Evolutionary conservation across 2,888 invertebrate species (phyloP).

Genomic region (Dorcus hopei): DNA sequence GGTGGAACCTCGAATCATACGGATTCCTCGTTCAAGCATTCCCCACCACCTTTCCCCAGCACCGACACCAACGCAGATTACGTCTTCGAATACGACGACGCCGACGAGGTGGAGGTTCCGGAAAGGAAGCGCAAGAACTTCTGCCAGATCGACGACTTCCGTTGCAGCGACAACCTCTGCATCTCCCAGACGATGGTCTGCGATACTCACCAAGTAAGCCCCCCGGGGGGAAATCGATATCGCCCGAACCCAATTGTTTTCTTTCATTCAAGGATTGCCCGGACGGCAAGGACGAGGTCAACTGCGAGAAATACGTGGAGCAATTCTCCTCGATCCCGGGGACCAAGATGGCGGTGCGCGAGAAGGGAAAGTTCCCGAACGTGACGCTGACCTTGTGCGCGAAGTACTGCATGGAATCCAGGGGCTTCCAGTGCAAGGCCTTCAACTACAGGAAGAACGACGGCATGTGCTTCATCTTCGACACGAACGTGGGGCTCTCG

Average conservation of each 20-base stretch:
- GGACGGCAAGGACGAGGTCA: slow-evolving; percentile 56
- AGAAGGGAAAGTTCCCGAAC: slow-evolving; percentile 56
- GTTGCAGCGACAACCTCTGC: slow-evolving; percentile 53
- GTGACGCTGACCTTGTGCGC: slow-evolving; percentile 58
- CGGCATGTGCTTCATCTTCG: slow-evolving; percentile 56
- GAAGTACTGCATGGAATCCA: slow-evolving; percentile 52
- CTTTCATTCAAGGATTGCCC: slow-evolving; percentile 52
- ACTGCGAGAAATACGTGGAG: slow-evolving; percentile 50
- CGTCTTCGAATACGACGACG: slow-evolving; percentile 41
- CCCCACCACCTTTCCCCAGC: slow-evolving; percentile 23
- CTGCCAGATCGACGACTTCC: slow-evolving; percentile 44
- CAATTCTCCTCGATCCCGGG: slow-evolving; percentile 48
- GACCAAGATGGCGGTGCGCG: slow-evolving; percentile 51
- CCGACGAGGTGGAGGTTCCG: slow-evolving; percentile 9
- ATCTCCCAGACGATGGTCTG: slow-evolving; percentile 56
- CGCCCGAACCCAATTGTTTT: not conserved
- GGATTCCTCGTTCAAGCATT: not conserved
- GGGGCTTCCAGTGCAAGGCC: slow-evolving; percentile 57
- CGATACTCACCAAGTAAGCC: slow-evolving; percentile 53
- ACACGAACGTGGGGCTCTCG: slow-evolving; percentile 53
- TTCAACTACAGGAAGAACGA: slow-evolving; percentile 57
- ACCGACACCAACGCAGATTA: slow-evolving; percentile 43
- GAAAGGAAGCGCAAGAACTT: slow-evolving; percentile 17
- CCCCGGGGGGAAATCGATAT: not conserved
- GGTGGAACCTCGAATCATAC: not conserved